A percentile compares a stretch with the other conserved stretches of the same genome.
Conservation (phyloP, 2,113 vertebrate genomes). For the Paradisaea rubra region DNA sequence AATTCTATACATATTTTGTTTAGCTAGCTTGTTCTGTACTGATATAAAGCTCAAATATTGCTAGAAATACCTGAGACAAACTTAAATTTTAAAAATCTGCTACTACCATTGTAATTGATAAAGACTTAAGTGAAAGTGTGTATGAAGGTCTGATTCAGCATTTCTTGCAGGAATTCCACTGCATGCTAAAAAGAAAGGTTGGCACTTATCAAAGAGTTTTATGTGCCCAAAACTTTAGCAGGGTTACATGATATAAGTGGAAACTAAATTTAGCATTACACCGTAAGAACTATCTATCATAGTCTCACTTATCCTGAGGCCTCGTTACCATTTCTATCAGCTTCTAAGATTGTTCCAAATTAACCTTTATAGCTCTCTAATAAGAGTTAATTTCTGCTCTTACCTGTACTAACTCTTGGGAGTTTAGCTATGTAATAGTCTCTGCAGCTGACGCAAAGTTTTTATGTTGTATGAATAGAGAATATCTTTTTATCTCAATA, state of each 20-base stretch:
- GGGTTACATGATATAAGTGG: neutral
- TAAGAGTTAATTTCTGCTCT: neutral
- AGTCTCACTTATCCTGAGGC: neutral
- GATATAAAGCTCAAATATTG: neutral
- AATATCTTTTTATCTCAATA: neutral
- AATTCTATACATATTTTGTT: neutral
- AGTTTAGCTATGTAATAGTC: neutral
- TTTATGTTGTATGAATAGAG: neutral
- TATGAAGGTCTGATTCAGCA: neutral
- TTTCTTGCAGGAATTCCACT: neutral
- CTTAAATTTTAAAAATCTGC: neutral
- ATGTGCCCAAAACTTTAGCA: neutral
- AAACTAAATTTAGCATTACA: neutral
- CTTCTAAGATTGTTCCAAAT: neutral
- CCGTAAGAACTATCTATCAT: neutral
- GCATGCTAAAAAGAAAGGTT: neutral
- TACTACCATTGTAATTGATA: neutral
- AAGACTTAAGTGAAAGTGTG: neutral
- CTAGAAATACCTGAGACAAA: neutral
- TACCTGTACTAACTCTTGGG: neutral
- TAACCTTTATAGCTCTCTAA: neutral
- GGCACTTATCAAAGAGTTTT: neutral
- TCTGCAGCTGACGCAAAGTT: neutral
- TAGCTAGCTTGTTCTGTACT: neutral
- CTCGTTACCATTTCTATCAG: neutral